These are phyloP conservation scores for Calyptomena viridis DNA, from an alignment of 2,113 vertebrate species.

Conservation along the genomic window DNA sequence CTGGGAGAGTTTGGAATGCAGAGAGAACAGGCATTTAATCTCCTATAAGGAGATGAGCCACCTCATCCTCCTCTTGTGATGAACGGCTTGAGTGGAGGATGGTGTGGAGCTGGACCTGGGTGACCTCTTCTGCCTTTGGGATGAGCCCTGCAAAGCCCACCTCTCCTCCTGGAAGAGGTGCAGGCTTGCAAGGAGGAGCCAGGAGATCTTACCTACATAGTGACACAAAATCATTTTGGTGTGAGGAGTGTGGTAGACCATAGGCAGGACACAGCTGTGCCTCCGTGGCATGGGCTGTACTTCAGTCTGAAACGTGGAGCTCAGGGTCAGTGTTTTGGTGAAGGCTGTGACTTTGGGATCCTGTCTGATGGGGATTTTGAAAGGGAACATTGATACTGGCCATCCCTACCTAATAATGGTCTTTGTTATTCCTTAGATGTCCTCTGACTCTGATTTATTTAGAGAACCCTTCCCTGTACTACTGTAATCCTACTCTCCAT, in stretches of 20 bases:
- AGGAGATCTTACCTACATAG: rapidly evolving
- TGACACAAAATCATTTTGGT: not conserved
- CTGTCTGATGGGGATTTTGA: not conserved
- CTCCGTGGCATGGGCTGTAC: not conserved
- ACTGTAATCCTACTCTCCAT: not conserved
- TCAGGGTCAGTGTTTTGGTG: not conserved
- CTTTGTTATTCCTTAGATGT: not conserved
- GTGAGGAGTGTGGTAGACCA: rapidly evolving
- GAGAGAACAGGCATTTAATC: not conserved
- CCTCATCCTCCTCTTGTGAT: not conserved
- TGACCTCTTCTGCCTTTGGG: not conserved
- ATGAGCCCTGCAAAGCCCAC: rapidly evolving
- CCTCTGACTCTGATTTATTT: not conserved
- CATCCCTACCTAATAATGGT: not conserved
- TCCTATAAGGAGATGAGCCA: not conserved
- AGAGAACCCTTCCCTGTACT: not conserved
- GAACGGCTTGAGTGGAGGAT: not conserved
- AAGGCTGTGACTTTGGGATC: not conserved
- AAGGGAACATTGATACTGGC: rapidly evolving
- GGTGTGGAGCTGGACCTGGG: not conserved
- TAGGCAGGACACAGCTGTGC: too few relatives aligned
- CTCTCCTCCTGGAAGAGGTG: not conserved
- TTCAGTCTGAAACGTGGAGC: not conserved
- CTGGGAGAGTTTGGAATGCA: not conserved
- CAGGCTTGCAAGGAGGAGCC: rapidly evolving